Evolutionary conservation across 1,140 invertebrate species (phyloP), one percentile per base, ranked within the genome.

Genomic region (Zophobas morio): DNA sequence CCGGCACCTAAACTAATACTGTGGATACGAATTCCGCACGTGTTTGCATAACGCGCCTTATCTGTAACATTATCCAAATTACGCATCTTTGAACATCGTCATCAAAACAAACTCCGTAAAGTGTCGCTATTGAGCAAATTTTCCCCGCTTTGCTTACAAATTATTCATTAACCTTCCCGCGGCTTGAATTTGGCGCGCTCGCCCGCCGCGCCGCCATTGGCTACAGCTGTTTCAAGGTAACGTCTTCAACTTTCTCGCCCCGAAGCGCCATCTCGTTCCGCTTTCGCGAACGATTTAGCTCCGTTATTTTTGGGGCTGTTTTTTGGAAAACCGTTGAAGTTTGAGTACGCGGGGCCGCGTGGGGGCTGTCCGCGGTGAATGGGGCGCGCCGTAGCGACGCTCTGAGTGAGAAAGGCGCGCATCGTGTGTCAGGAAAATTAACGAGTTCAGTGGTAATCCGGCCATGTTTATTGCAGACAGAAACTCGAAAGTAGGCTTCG

Each of bases 391-490:
- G 4, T 32, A 32, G 39, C 39, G 37, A 1, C 6, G 2, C 1
- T 32, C 35, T 33, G 6, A 57, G 60, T 71, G 6, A 40, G 39
- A 6, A 57, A 70, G 49, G 35, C 37, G 3, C 42, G 32, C 6
- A 78, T 78, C 79, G 70, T 77, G 53, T 72, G 78, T 47, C 32
- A 71, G 60, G 37, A 20, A 42, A 42, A 8, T 66, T 42, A 42
- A 66, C 8, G 60, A 42, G 60, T 66, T 66, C 39, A 66, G 37
- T 46, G 60, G 56, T 71, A 70, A 77, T 81, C 73, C 84, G 82
- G 84, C 84, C 84, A 85, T 85, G 84, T 85, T 85, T 85, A 84
- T 81, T 70, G 76, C 78, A 80, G 70, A 47, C 46, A 74, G 71
- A 73, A 54, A 73, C 71, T 79, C 42, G 81, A 85, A 85, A 85